Conservation (phyloP, 2,888 invertebrate species). For the Eustalomyia histrio region DNA sequence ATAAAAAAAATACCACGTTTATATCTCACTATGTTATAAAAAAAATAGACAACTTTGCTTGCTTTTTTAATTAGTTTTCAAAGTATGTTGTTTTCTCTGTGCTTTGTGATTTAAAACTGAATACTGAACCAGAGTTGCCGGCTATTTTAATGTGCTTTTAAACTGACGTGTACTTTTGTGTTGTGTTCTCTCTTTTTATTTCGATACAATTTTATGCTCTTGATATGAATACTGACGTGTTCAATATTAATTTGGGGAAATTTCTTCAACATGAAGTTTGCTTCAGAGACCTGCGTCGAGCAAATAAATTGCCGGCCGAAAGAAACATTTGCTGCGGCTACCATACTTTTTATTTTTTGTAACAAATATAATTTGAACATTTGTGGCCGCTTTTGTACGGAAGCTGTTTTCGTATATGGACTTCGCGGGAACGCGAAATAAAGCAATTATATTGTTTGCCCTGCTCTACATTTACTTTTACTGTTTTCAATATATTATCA, state of each 20-base stretch:
- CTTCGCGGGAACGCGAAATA: too few species aligned
- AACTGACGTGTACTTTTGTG: conserved; percentile 63
- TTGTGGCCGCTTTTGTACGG: too few species aligned
- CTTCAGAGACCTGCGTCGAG: too few species aligned
- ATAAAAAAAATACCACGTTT: conserved; percentile 28
- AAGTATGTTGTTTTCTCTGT: conserved; percentile 69
- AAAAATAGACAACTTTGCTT: conserved; percentile 17
- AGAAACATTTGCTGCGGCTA: too few species aligned
- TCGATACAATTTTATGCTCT: conserved; percentile 70
- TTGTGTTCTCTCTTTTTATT: conserved; percentile 43
- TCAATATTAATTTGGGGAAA: conserved; percentile 20
- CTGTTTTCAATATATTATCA: too few species aligned
- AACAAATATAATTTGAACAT: too few species aligned
- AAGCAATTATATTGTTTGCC: too few species aligned
- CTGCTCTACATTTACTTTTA: too few species aligned
- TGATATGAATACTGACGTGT: conserved; percentile 63
- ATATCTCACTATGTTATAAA: conserved; percentile 6
- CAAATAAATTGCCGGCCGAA: too few species aligned
- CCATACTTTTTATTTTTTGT: too few species aligned
- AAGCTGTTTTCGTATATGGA: too few species aligned
- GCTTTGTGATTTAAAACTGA: conserved; percentile 76
- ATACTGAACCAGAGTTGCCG: conserved; percentile 70
- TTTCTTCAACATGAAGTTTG: too few species aligned
- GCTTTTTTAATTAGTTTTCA: conserved; percentile 13
- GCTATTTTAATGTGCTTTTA: conserved; percentile 74